Percentiles rank a stretch among this genome's conserved stretches.
Conservation (phyloP, 2,888 invertebrate genomes). For the Melinopterus prodromus region DNA sequence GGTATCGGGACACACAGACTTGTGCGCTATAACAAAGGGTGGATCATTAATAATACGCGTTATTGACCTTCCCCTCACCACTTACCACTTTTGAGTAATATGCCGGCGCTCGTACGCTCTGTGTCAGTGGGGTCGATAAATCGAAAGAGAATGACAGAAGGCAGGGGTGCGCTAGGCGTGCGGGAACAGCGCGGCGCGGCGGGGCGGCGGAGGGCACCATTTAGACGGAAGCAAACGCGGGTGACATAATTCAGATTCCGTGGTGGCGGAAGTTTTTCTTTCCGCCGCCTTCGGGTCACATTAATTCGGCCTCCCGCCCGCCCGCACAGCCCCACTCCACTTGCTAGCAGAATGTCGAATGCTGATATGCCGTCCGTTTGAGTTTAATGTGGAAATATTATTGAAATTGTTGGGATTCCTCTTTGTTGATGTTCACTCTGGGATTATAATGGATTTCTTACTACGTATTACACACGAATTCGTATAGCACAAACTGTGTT, state of each 20-base stretch:
- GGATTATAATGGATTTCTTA: too few relatives aligned
- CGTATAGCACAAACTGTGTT: too few relatives aligned
- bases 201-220: not conserved
- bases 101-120: not conserved
- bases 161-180: not conserved
- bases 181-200: not conserved
- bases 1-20: not conserved
- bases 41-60: not conserved
- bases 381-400: not conserved
- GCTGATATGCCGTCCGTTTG: not conserved
- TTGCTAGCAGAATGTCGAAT: not conserved
- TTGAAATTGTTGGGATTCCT: not conserved
- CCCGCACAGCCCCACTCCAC: not conserved
- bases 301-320: not conserved
- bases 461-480: too few relatives aligned
- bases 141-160: slow-evolving; percentile 4
- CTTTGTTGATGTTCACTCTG: not conserved
- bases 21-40: not conserved
- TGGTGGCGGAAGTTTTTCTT: slow-evolving; percentile 4
- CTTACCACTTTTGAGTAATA: slow-evolving; percentile 4
- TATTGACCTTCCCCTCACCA: not conserved
- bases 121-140: slow-evolving; percentile 4
- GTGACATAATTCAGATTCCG: slow-evolving; percentile 4
- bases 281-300: slow-evolving; percentile 4
- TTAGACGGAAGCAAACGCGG: not conserved